A percentile compares a stretch with the other conserved stretches of the same genome.
Evolutionary conservation across 2,113 vertebrate species (phyloP).

Genomic region (Thymallus thymallus): DNA sequence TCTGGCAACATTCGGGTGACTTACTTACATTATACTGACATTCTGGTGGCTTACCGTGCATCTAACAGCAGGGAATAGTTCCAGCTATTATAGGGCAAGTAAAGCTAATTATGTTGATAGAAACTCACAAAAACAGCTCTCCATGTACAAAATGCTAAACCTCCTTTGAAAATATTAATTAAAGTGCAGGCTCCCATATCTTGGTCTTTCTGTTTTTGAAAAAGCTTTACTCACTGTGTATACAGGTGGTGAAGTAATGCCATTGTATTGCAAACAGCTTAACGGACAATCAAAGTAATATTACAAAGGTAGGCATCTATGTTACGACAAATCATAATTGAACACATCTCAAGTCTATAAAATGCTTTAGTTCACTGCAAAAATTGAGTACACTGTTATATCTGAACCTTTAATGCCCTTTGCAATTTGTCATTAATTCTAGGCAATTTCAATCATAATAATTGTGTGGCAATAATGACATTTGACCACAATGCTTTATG

Average conservation of each 20-base stretch:
- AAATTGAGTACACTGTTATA: constrained; percentile 3
- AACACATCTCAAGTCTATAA: constrained; percentile 22
- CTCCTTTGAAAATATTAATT: constrained; percentile 3
- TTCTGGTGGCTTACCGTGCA: constrained; percentile 6
- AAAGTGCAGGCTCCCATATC: constrained; percentile 6
- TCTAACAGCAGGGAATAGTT: background rate
- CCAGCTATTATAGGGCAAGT: background rate
- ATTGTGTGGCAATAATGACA: background rate
- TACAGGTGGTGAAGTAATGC: constrained; percentile 7
- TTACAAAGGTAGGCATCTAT: constrained; percentile 32
- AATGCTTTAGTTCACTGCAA: constrained; percentile 33
- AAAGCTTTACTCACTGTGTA: constrained; percentile 5
- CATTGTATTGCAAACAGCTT: constrained; percentile 12
- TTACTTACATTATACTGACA: constrained; percentile 9
- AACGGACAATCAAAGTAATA: constrained; percentile 12
- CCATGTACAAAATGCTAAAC: constrained; percentile 15
- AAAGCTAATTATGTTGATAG: background rate
- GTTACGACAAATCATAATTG: constrained; percentile 14
- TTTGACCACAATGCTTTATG: background rate
- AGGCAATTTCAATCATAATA: background rate
- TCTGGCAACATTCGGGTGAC: background rate
- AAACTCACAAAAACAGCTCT: background rate
- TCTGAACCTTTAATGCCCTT: background rate
- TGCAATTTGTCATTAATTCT: background rate
- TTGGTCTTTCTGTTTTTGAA: background rate